Evolutionary conservation across 1,140 invertebrate genomes (phyloP), one percentile per base, ranked within the genome.

Genomic region (Drosophila equinoxialis): DNA sequence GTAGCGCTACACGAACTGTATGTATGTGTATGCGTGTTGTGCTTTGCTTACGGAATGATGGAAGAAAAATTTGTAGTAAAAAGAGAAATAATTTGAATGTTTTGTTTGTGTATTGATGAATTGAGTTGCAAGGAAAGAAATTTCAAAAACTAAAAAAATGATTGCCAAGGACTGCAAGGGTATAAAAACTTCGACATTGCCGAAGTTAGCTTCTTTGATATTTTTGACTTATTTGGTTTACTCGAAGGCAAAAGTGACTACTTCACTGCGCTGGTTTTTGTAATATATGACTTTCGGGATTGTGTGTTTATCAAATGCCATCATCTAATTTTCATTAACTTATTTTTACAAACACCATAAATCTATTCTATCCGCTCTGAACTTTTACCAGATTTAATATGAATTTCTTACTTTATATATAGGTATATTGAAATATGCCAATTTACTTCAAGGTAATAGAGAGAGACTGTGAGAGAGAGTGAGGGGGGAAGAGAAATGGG

Each of bases 281-380:
- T 86, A 83, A 86, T 86, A 87, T 87, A 86, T 86, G 71, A 69
- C 45, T 64, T 64, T 69, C 61, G 26, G 33, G 65, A 65, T 76
- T 79, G 72, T 68, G 72, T 71, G 82, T 77, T 86, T 86, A 87
- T 86, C 83, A 85, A 87, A 79, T 70, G 83, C 68, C 83, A 82
- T 87, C 79, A 86, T 86, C 82, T 87, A 79, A 83, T 79, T 87
- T 86, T 87, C 83, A 86, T 87, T 87, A 86, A 86, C 83, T 86
- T 85, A 57, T 85, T 78, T 78, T 60, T 70, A 65, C 70, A 63
- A 41, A 71, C 35, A 71, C 77, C 77, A 85, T 85, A 85, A 85
- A 84, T 85, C 81, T 78, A 60, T 79, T n/a, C 13, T 1, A 61
- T 55, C 69, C 37, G 63, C 64, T 57, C 57, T 67, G 14, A 20